phyloP scores from a whole-genome alignment of 2,797 vertebrate species.

The Phoxinus dragarum region DNA sequence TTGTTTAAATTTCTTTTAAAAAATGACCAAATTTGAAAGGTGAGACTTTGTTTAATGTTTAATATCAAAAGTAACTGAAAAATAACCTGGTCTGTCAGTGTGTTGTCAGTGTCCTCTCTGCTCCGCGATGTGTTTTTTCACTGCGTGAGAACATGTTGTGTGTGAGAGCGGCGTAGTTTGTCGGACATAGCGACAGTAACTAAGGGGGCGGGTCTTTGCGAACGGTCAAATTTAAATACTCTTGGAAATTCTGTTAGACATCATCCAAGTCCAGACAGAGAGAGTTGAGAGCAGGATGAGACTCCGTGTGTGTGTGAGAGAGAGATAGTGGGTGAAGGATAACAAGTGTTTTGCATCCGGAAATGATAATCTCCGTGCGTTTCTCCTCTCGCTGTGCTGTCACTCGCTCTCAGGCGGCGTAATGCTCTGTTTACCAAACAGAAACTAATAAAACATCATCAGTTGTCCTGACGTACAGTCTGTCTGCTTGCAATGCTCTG shows the following conservation, averaged over 20 bases:
- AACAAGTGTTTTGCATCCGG: slow-evolving; percentile 41
- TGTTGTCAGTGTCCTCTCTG: no score
- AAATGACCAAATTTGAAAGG: no score
- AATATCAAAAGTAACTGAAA: no score
- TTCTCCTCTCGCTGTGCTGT: slow-evolving; percentile 67
- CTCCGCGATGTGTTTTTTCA: no score
- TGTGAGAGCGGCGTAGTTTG: no score
- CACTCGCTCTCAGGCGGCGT: slow-evolving; percentile 59
- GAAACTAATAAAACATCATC: not conserved
- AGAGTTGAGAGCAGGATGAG: slow-evolving; percentile 1
- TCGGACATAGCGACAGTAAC: no score
- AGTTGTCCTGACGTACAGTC: slow-evolving; percentile 10
- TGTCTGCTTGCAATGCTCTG: not conserved
- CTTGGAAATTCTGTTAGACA: not conserved
- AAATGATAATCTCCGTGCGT: slow-evolving; percentile 30
- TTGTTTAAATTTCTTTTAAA: no score
- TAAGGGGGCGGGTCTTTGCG: no score
- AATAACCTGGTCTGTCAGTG: no score
- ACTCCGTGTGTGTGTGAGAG: not conserved
- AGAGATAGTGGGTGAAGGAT: slow-evolving; percentile 23
- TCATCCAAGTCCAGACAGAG: slow-evolving; percentile 9
- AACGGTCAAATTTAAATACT: not conserved
- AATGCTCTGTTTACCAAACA: slow-evolving; percentile 75
- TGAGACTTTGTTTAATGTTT: no score
- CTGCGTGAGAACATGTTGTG: no score